Evolutionary conservation across 2,797 vertebrate species (phyloP).

Genomic region (Malacoctenus gilli): DNA sequence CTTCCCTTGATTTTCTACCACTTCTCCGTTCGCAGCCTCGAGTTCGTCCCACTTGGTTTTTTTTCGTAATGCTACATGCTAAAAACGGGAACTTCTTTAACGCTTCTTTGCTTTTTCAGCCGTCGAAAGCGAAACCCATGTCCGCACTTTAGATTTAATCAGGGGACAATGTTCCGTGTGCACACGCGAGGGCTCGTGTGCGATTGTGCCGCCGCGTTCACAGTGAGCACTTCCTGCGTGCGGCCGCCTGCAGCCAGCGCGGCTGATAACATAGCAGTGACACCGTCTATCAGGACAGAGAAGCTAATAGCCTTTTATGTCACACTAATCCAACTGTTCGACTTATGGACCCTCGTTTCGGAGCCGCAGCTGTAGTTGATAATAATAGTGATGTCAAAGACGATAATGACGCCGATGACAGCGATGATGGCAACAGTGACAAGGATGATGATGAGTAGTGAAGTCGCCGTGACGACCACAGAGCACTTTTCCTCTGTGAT

Average conservation of each 20-base stretch:
- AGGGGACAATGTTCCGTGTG: constrained; percentile 10
- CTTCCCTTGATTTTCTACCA: background rate
- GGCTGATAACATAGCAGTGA: constrained; percentile 13
- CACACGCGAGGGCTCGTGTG: background rate
- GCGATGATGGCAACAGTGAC: constrained; percentile 17
- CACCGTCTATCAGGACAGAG: constrained; percentile 17
- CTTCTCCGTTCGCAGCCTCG: background rate
- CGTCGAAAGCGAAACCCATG: constrained; percentile 3
- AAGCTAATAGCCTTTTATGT: constrained; percentile 16
- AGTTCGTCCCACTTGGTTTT: background rate
- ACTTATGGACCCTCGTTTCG: constrained; percentile 18
- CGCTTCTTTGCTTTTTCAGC: constrained; percentile 13
- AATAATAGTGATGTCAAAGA: constrained; percentile 31
- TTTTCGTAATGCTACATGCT: background rate
- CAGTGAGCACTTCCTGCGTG: background rate
- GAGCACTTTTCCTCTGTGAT: constrained; percentile 18
- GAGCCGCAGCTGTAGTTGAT: constrained; percentile 18
- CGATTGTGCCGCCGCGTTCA: constrained; percentile 1
- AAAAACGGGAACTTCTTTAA: background rate
- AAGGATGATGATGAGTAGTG: constrained; percentile 19
- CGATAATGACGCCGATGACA: constrained; percentile 24
- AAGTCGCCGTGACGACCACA: constrained; percentile 18
- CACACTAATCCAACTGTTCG: background rate
- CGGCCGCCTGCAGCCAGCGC: background rate
- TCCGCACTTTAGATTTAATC: background rate